Evolutionary conservation across 2,888 invertebrate genomes (phyloP), one percentile per base, ranked within the genome.

Genomic region (Philereme transversata): DNA sequence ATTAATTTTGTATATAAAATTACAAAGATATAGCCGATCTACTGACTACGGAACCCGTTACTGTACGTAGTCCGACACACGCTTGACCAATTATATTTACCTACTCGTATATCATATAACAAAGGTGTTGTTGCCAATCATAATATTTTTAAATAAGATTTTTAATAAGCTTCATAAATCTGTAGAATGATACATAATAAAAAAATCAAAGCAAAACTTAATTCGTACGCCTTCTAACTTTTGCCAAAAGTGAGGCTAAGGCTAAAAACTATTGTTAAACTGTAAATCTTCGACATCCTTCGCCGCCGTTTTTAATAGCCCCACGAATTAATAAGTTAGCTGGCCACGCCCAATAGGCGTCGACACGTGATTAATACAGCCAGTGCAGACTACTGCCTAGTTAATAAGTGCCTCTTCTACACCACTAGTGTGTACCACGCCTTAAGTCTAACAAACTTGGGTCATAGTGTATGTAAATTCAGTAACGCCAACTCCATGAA

Each of bases 281-380:
- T 55, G 64, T 68, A 65, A 70, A 74, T 76, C 76, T 78, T 77
- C 38, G 46, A 81, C 79, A 81, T 84, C 79, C 77, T 80, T 80
- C 71, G 75, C 75, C 77, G 81, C 82, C 74, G 80, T 83, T 84
- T 86, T 88, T 86, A 82, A 86, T 88, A 87, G 87, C 84, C 84
- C 82, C 73, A 78, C 76, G 87, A 88, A 90, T 90, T 90, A 91
- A 91, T 90, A 90, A 90, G 84, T 60, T 55, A 72, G 65, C 62
- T 77, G 66, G 86, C 91, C 81, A 78, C 92, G 91, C 92, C 91
- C 82, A 73, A 79, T 85, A 89, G 92, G 92, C 90, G 91, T 89
- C 85, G 78, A 85, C 90, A 77, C 68, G 77, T 88, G 86, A 91
- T 90, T 90, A 90, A 91, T 90, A 88, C 80, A 81, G 71, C 79